A percentile compares a stretch with the other conserved stretches of the same genome.
These are phyloP conservation scores for Oophaga pumilio DNA, from an alignment of 2,113 vertebrate genomes.

Conservation along the genomic window DNA sequence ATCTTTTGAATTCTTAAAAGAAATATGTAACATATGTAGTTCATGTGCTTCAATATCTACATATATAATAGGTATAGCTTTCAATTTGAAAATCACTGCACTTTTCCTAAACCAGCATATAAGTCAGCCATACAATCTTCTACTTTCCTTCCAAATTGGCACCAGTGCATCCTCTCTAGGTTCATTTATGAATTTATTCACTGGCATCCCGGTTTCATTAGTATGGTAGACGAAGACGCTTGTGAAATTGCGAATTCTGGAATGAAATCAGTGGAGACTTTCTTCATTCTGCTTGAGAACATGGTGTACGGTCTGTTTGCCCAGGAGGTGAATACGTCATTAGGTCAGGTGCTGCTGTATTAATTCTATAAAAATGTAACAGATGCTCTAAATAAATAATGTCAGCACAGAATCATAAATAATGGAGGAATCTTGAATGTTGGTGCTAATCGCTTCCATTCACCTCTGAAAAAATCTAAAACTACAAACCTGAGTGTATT, in stretches of 20 bases:
- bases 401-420: constrained; percentile 45
- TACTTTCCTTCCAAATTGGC: constrained; percentile 21
- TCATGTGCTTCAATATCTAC: not conserved
- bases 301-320: constrained; percentile 45
- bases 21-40: not conserved
- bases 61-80: not conserved
- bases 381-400: constrained; percentile 59
- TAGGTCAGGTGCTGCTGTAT: constrained; percentile 47
- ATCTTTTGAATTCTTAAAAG: not conserved
- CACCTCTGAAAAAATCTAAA: constrained; percentile 30
- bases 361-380: constrained; percentile 51
- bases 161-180: constrained; percentile 12
- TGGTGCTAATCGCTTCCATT: constrained; percentile 38
- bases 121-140: not conserved
- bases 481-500: not conserved
- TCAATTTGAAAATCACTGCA: not conserved
- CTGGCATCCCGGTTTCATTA: constrained; percentile 11
- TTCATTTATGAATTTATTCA: constrained; percentile 45
- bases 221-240: constrained; percentile 38
- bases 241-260: constrained; percentile 6
- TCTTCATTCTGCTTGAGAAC: constrained; percentile 48
- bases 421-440: constrained; percentile 52
- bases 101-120: not conserved
- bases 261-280: constrained; percentile 43
- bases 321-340: constrained; percentile 45